These are phyloP conservation scores for Archivesica marissinica DNA, from an alignment of 1,140 invertebrate species.

Conservation along the genomic window DNA sequence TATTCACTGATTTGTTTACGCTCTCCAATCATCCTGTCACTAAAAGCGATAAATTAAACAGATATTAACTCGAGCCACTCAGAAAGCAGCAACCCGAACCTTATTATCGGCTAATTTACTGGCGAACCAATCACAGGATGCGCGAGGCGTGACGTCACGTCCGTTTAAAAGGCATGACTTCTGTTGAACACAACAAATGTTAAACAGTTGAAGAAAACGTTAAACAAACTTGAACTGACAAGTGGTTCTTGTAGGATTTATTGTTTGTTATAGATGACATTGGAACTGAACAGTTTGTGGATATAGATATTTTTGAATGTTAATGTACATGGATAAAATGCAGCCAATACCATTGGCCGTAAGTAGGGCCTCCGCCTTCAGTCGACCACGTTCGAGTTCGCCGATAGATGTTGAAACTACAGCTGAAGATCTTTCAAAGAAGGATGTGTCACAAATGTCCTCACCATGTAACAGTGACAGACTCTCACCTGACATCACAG, in stretches of 20 bases:
- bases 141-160: constrained; percentile 50
- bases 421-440: constrained; percentile 49
- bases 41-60: constrained; percentile 59
- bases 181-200: constrained; percentile 29
- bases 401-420: constrained; percentile 54
- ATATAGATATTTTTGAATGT: constrained; percentile 35
- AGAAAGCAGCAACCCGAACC: constrained; percentile 31
- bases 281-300: neutral
- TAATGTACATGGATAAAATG: constrained; percentile 43
- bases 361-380: constrained; percentile 48
- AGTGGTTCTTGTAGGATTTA: neutral
- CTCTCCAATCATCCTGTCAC: constrained; percentile 52
- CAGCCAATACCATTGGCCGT: constrained; percentile 44
- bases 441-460: constrained; percentile 29
- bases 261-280: neutral
- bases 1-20: constrained; percentile 56
- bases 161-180: constrained; percentile 57
- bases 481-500: constrained; percentile 35
- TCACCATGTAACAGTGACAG: constrained; percentile 34
- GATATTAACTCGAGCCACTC: constrained; percentile 58
- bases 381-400: constrained; percentile 47
- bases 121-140: constrained; percentile 22
- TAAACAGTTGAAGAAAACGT: constrained; percentile 55
- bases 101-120: constrained; percentile 59
- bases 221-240: constrained; percentile 47